Conservation (phyloP, 2,113 vertebrate genomes). For the Rhea pennata region DNA sequence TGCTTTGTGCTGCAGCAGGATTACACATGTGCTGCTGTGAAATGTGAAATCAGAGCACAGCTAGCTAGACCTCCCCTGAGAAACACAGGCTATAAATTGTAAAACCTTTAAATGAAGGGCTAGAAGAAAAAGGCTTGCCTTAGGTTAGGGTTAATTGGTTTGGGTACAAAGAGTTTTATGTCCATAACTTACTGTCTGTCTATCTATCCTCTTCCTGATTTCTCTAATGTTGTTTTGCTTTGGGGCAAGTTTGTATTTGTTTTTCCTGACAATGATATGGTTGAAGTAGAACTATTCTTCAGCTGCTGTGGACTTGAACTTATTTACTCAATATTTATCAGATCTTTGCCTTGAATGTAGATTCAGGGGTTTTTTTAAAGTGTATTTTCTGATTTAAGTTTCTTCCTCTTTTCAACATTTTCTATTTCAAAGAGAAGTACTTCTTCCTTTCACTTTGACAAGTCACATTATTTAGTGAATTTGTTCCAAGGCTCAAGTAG, state of each 20-base stretch:
- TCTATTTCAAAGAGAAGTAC: neutral
- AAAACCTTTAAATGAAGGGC: constrained; percentile 76
- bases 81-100: constrained; percentile 74
- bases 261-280: constrained; percentile 56
- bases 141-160: constrained; percentile 78
- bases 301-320: constrained; percentile 55
- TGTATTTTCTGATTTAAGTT: neutral
- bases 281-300: constrained; percentile 61
- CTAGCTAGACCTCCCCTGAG: constrained; percentile 78
- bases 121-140: constrained; percentile 64
- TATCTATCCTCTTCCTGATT: constrained; percentile 74
- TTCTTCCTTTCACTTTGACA: neutral
- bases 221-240: constrained; percentile 72
- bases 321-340: constrained; percentile 48
- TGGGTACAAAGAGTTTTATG: constrained; percentile 78
- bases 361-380: neutral
- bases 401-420: neutral
- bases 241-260: constrained; percentile 64
- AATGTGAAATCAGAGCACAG: constrained; percentile 69
- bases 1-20: constrained; percentile 49
- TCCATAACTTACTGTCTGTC: constrained; percentile 81
- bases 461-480: neutral
- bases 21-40: constrained; percentile 65
- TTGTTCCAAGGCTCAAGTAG: neutral
- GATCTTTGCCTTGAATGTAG: neutral